phyloP scores from a whole-genome alignment of 2,797 vertebrate species.

The Enteromius unitaeniatus region DNA sequence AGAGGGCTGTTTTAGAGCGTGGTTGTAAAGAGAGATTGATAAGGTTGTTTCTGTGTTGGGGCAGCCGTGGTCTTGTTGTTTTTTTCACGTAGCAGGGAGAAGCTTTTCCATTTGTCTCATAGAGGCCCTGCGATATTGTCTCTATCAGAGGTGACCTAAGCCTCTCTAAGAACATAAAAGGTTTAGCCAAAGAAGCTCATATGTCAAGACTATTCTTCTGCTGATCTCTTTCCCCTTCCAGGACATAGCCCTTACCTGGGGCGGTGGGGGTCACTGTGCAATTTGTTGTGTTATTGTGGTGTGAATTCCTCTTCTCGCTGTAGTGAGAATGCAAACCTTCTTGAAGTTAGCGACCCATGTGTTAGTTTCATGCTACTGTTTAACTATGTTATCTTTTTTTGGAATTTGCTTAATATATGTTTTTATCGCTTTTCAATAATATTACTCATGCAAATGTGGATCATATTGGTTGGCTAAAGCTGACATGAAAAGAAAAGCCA shows the following conservation, averaged over 20 bases:
- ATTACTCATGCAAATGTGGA: neutral
- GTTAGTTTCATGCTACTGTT: constrained; percentile 5
- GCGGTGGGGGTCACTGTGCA: neutral
- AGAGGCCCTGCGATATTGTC: constrained; percentile 53
- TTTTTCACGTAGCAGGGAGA: constrained; percentile 62
- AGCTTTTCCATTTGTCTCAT: constrained; percentile 63
- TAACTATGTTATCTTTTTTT: neutral
- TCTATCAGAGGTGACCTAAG: constrained; percentile 66
- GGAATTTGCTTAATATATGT: neutral
- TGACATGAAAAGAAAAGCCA: neutral
- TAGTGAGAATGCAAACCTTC: constrained; percentile 22
- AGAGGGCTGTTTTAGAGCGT: neutral
- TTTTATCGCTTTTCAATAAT: neutral
- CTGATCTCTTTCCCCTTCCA: constrained; percentile 23
- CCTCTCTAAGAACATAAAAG: constrained; percentile 79
- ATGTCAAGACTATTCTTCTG: constrained; percentile 69
- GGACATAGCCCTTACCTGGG: constrained; percentile 19
- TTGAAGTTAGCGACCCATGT: neutral
- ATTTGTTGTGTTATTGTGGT: constrained; percentile 27
- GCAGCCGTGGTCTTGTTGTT: constrained; percentile 24
- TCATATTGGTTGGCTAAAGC: neutral
- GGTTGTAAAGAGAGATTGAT: constrained; percentile 14
- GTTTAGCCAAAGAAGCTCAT: constrained; percentile 78
- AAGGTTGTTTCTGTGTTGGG: neutral
- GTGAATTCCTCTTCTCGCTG: neutral